Evolutionary conservation across 2,888 invertebrate species (phyloP), one percentile per base, ranked within the genome.

Genomic region (Drosophila cracens): DNA sequence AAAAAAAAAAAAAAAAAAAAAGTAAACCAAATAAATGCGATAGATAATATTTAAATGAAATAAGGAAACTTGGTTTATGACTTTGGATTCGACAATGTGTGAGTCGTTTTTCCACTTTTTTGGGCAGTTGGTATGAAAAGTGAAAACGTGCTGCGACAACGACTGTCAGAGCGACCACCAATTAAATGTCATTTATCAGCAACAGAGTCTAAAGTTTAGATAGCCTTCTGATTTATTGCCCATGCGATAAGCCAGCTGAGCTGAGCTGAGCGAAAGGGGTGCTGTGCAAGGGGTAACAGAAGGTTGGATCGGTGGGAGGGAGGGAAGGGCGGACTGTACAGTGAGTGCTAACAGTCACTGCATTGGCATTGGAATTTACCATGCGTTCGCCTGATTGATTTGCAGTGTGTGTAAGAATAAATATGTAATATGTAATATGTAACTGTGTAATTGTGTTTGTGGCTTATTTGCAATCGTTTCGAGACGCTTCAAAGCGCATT

Each of bases 191-290:
- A 90, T 89, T 90, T 90, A 90, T 87, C 90, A 90, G 89, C 69
- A 70, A 64, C 57, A 70, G 61, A 83, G 84, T 92, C 81, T 85
- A 85, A 87, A 87, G 87, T 90, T 90, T 90, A 90, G 92, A 91
- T 91, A 91, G 90, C 88, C 89, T 86, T 85, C 86, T 91, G 92
- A 91, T 91, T 91, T 91, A 91, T 90, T 59, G 77, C 78, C 57
- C 56, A 53, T 33, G 67, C 77, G 92, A 92, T 92, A 92, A 91
- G 82, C 67, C 29, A 40, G 36, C 54, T 54, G 54, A 40, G 40
- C 54, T 21, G 33, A 27, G 31, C 31, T 31, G 49, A 54, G 52
- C 52, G 49, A 56, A 58, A 38, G 48, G 64, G 52, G 31, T 52
- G 36, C 43, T n/a, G 10, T 7, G 43, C 6, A 48, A 43, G n/a